Conservation (phyloP, 1,140 invertebrate species). For the Ceratoteleas bidentatus region DNA sequence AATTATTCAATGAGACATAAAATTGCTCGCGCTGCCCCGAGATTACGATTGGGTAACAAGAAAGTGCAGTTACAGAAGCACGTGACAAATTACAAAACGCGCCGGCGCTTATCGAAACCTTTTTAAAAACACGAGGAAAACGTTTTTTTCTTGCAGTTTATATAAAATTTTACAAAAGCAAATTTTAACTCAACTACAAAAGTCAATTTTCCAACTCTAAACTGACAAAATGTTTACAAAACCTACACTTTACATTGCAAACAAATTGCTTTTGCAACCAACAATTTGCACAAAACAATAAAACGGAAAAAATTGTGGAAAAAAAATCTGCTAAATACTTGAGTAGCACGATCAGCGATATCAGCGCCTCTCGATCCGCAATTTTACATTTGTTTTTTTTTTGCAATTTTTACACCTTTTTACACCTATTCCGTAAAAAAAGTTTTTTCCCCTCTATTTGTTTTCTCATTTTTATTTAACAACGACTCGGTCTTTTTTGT, state of each 20-base stretch:
- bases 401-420: too few species aligned
- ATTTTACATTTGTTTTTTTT: not conserved
- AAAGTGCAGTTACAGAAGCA: conserved; percentile 1
- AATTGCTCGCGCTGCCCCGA: conserved; percentile 6
- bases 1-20: conserved; percentile 2
- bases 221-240: not conserved
- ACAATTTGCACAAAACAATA: too few species aligned
- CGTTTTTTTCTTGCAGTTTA: not conserved
- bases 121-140: not conserved
- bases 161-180: not conserved
- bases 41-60: conserved; percentile 18
- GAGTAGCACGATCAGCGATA: not conserved
- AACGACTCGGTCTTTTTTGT: conserved; percentile 2
- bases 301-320: not conserved
- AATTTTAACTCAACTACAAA: not conserved
- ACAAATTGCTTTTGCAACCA: too few species aligned
- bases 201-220: too few species aligned
- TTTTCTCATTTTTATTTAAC: not conserved
- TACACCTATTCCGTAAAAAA: not conserved
- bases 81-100: conserved; percentile 3
- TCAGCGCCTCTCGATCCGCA: not conserved
- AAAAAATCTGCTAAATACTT: not conserved
- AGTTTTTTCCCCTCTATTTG: not conserved
- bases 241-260: not conserved
- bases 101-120: not conserved